Conservation (phyloP, 1,140 invertebrate genomes). For the Matsumurasca onukii region DNA sequence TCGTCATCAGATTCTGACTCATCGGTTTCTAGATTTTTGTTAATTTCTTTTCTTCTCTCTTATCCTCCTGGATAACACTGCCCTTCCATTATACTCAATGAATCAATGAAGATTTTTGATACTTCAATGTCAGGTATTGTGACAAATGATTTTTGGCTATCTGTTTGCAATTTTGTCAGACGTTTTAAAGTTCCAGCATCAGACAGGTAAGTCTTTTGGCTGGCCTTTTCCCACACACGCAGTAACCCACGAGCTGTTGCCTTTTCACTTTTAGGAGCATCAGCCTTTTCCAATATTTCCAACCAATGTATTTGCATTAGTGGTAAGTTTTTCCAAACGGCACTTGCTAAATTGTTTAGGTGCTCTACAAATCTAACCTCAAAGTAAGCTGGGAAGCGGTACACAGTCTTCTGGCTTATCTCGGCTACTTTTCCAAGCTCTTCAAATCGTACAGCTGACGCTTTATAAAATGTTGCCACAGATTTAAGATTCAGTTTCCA, state of each 20-base stretch:
- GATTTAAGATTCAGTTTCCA: conserved; percentile 28
- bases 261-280: conserved; percentile 30
- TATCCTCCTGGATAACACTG: not conserved
- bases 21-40: not conserved
- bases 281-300: too few species aligned
- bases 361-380: conserved; percentile 27
- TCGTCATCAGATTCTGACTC: not conserved
- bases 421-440: conserved; percentile 3
- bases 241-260: conserved; percentile 22
- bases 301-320: too few species aligned
- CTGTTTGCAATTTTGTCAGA: conserved; percentile 20
- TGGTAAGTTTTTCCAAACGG: conserved; percentile 30
- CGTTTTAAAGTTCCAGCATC: conserved; percentile 20
- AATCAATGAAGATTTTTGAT: not conserved
- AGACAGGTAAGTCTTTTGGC: conserved; percentile 20
- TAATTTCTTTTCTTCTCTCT: not conserved
- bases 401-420: not conserved
- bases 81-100: not conserved
- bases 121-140: not conserved
- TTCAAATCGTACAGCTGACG: conserved; percentile 13
- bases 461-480: conserved; percentile 25
- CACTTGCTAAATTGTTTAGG: conserved; percentile 15
- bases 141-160: not conserved
- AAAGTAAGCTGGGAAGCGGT: conserved; percentile 13
- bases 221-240: conserved; percentile 1